Conservation (phyloP, 2,888 invertebrate species). For the Masnerella sp. region DNA sequence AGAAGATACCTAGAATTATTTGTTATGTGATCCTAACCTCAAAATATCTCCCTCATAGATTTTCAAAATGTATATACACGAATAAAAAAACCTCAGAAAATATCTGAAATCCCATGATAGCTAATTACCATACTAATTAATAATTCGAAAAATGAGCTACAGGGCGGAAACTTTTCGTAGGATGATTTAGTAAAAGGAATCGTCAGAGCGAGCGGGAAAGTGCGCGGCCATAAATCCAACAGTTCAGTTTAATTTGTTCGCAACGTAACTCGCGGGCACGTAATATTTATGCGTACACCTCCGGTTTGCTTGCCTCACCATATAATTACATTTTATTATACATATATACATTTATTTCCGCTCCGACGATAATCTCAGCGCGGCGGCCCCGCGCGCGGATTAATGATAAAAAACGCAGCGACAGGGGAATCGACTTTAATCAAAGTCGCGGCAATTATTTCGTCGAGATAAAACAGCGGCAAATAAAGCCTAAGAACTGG, state of each 20-base stretch:
- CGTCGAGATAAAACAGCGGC: conserved; percentile 67
- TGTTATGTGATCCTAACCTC: no score
- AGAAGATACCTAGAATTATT: no score
- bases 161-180: conserved; percentile 61
- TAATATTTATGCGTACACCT: conserved; percentile 69
- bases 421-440: conserved; percentile 70
- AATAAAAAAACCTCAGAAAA: no score
- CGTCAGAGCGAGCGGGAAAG: conserved; percentile 57
- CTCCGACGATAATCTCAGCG: conserved; percentile 49
- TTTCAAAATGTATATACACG: no score
- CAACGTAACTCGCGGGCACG: conserved; percentile 65
- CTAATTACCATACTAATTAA: conserved; percentile 70
- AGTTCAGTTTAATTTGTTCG: conserved; percentile 74
- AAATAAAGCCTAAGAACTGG: conserved; percentile 66
- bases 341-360: conserved; percentile 50
- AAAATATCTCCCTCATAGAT: no score
- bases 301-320: conserved; percentile 30
- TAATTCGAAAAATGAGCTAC: conserved; percentile 62
- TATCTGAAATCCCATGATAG: conserved; percentile 36
- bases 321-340: conserved; percentile 58
- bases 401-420: conserved; percentile 64
- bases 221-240: conserved; percentile 71
- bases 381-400: conserved; percentile 22
- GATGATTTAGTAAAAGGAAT: conserved; percentile 68
- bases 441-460: conserved; percentile 69